Evolutionary conservation across 1,140 invertebrate species (phyloP).

Genomic region (Linepithema humile): DNA sequence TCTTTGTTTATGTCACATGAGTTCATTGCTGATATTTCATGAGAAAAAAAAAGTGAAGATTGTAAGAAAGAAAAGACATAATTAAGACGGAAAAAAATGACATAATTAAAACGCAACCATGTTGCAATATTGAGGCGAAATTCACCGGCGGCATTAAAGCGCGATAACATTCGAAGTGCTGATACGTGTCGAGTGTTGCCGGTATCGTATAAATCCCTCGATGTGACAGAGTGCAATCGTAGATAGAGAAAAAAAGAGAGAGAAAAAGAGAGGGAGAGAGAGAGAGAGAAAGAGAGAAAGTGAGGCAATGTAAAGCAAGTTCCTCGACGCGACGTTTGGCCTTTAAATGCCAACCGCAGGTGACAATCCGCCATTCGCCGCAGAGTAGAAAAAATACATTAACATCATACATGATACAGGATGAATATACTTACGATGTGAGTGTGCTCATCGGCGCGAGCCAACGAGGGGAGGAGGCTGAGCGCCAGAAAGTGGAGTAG

Average conservation of each 20-base stretch:
- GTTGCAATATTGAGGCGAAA: neutral
- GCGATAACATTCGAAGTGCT: neutral
- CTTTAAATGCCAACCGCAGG: conserved; percentile 23
- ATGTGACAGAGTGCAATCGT: neutral
- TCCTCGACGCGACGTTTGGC: neutral
- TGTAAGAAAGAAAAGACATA: too few relatives aligned
- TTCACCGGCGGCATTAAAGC: neutral
- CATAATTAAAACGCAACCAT: neutral
- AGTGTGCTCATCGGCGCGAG: conserved; percentile 86
- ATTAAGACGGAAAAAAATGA: too few relatives aligned
- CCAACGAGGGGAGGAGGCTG: conserved; percentile 71
- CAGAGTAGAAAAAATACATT: neutral
- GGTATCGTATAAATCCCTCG: too few relatives aligned
- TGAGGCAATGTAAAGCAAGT: neutral
- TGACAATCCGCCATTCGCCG: neutral
- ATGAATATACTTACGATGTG: conserved; percentile 85
- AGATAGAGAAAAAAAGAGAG: neutral
- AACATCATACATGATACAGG: neutral
- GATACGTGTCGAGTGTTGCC: neutral
- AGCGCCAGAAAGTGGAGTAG: conserved; percentile 76
- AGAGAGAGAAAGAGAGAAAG: neutral
- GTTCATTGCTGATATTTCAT: neutral
- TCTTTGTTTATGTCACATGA: neutral
- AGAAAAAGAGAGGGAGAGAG: neutral
- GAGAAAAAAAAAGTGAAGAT: neutral